These are phyloP conservation scores for Alouatta palliata DNA, from an alignment of 2,113 vertebrate genomes.

Conservation along the genomic window DNA sequence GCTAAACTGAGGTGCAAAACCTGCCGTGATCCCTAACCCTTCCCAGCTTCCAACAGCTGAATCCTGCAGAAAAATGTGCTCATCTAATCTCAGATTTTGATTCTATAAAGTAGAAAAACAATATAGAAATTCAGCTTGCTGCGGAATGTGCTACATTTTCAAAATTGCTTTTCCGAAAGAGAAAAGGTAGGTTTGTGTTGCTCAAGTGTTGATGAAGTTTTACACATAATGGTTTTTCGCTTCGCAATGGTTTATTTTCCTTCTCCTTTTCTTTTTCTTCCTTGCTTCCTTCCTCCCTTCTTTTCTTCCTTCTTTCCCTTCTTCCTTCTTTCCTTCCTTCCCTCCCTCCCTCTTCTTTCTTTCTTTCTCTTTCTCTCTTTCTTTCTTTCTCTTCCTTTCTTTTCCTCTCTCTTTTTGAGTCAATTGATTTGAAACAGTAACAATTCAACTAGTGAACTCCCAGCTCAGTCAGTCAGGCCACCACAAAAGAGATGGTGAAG, in stretches of 20 bases:
- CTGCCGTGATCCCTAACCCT: rapidly evolving
- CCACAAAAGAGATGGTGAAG: too few relatives aligned
- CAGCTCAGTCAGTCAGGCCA: rapidly evolving
- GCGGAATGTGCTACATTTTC: background rate
- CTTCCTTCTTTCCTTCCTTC: background rate
- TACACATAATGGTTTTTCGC: background rate
- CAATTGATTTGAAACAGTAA: background rate
- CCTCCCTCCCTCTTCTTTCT: rapidly evolving
- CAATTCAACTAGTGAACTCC: rapidly evolving
- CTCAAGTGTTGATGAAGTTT: rapidly evolving
- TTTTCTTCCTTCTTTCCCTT: background rate
- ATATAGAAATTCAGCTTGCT: rapidly evolving
- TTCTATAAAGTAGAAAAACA: background rate
- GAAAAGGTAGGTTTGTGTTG: too few relatives aligned
- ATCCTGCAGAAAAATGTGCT: rapidly evolving
- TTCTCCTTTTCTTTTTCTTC: background rate
- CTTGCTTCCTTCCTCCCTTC: too few relatives aligned
- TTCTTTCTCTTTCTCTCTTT: too few relatives aligned
- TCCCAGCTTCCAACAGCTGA: rapidly evolving
- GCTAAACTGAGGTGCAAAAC: too few relatives aligned
- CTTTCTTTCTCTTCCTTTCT: too few relatives aligned
- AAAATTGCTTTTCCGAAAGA: background rate
- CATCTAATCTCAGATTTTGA: background rate
- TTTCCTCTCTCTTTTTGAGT: background rate
- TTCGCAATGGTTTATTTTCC: rapidly evolving